A percentile compares a stretch with the other conserved stretches of the same genome.
These are phyloP conservation scores for Melanotus villosus DNA, from an alignment of 2,888 invertebrate species.

Conservation along the genomic window DNA sequence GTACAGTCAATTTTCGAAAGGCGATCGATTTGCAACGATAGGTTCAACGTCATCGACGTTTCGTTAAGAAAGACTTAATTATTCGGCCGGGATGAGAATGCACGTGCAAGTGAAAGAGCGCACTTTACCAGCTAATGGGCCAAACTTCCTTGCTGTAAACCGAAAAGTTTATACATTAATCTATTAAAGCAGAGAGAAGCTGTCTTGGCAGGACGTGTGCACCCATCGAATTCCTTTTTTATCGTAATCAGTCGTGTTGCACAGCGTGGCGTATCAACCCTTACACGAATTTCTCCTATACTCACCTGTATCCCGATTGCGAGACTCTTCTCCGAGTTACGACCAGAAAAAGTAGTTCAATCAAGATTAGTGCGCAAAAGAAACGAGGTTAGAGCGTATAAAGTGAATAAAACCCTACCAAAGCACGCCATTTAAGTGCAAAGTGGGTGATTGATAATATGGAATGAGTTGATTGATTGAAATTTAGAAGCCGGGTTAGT, in stretches of 20 bases:
- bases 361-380: slow-evolving; percentile 56
- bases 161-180: slow-evolving; percentile 63
- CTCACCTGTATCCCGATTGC: slow-evolving; percentile 33
- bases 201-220: slow-evolving; percentile 52
- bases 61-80: slow-evolving; percentile 53
- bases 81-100: slow-evolving; percentile 46
- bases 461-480: slow-evolving; percentile 56
- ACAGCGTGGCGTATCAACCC: slow-evolving; percentile 20
- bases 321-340: slow-evolving; percentile 42
- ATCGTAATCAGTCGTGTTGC: slow-evolving; percentile 23
- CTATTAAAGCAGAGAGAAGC: slow-evolving; percentile 59
- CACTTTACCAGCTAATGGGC: slow-evolving; percentile 60
- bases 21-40: no score
- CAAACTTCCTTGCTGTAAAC: slow-evolving; percentile 60
- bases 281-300: slow-evolving; percentile 21
- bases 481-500: slow-evolving; percentile 40
- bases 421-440: slow-evolving; percentile 54
- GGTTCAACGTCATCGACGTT: slow-evolving; percentile 52
- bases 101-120: slow-evolving; percentile 56
- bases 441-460: slow-evolving; percentile 57
- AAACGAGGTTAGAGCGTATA: slow-evolving; percentile 54
- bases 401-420: slow-evolving; percentile 54
- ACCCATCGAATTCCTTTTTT: slow-evolving; percentile 34
- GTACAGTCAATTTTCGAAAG: background rate
- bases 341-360: slow-evolving; percentile 56